phyloP scores from a whole-genome alignment of 2,113 vertebrate species.

The Gambusia affinis region DNA sequence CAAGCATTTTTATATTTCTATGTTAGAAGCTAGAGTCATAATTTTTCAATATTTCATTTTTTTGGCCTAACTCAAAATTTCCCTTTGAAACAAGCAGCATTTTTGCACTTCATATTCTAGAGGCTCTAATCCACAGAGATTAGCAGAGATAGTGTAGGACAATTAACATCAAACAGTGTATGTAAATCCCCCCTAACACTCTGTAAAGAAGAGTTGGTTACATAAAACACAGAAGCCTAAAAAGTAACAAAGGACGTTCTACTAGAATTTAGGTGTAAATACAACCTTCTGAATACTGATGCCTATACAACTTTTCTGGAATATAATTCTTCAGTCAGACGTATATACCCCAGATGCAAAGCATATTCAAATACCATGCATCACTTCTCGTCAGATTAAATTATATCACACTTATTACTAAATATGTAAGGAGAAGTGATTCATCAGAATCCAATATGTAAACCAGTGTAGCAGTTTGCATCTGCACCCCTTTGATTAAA shows the following conservation, averaged over 20 bases:
- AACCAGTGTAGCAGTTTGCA: slow-evolving; percentile 25
- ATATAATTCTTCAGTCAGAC: neutral
- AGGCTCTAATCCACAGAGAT: slow-evolving; percentile 28
- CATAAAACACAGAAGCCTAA: slow-evolving; percentile 15
- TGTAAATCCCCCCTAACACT: slow-evolving; percentile 29
- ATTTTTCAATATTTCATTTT: neutral
- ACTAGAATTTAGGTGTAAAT: neutral
- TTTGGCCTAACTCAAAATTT: neutral
- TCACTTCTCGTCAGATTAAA: slow-evolving; percentile 8
- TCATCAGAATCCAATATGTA: slow-evolving; percentile 47
- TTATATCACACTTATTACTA: slow-evolving; percentile 22
- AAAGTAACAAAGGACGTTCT: slow-evolving; percentile 4
- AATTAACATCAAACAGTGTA: slow-evolving; percentile 40
- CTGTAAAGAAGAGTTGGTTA: slow-evolving; percentile 27
- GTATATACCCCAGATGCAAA: neutral
- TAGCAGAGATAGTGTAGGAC: slow-evolving; percentile 17
- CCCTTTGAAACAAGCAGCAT: slow-evolving; percentile 39
- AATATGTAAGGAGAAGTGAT: slow-evolving; percentile 34
- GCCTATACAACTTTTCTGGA: slow-evolving; percentile 2
- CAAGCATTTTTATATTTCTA: neutral
- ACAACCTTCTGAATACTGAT: neutral
- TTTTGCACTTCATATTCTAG: slow-evolving; percentile 25
- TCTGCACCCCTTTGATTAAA: slow-evolving; percentile 44
- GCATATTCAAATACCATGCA: neutral
- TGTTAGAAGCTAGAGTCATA: neutral